These are phyloP conservation scores for Euplexia lucipara DNA, from an alignment of 2,888 invertebrate species.

Conservation along the genomic window DNA sequence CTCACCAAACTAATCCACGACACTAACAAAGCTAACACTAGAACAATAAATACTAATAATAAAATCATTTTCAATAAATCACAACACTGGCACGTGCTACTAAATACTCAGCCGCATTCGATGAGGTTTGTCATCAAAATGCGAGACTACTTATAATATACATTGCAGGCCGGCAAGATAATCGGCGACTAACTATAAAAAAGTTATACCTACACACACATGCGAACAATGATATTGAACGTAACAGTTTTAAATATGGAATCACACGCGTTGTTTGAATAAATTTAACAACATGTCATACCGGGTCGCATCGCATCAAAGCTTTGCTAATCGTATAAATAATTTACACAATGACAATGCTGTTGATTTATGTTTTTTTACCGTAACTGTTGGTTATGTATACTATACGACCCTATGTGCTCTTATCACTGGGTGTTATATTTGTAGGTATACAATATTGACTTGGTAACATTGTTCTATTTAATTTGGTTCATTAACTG, in stretches of 20 bases:
- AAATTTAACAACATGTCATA: neutral
- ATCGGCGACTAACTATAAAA: slow-evolving; percentile 32
- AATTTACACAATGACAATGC: neutral
- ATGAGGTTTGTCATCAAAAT: slow-evolving; percentile 45
- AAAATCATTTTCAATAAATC: slow-evolving; percentile 73
- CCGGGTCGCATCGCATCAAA: neutral
- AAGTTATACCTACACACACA: slow-evolving; percentile 16
- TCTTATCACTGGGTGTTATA: slow-evolving; percentile 6
- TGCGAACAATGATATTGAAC: slow-evolving; percentile 36
- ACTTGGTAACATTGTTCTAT: too few species aligned
- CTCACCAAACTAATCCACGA: slow-evolving; percentile 75
- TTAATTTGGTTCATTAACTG: too few species aligned
- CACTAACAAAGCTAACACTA: slow-evolving; percentile 59
- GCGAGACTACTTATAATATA: slow-evolving; percentile 29
- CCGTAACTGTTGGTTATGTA: neutral
- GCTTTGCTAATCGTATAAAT: neutral
- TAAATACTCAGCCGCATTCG: slow-evolving; percentile 44
- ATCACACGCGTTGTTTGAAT: slow-evolving; percentile 12
- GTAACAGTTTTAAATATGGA: slow-evolving; percentile 33
- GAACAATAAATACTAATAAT: slow-evolving; percentile 55
- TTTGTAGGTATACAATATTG: neutral
- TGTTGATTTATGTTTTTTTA: slow-evolving; percentile 1
- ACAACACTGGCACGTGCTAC: slow-evolving; percentile 73
- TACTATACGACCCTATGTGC: too few species aligned
- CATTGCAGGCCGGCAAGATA: slow-evolving; percentile 43